Conservation (phyloP, 2,797 vertebrate species). For the Chaunax sp. region DNA sequence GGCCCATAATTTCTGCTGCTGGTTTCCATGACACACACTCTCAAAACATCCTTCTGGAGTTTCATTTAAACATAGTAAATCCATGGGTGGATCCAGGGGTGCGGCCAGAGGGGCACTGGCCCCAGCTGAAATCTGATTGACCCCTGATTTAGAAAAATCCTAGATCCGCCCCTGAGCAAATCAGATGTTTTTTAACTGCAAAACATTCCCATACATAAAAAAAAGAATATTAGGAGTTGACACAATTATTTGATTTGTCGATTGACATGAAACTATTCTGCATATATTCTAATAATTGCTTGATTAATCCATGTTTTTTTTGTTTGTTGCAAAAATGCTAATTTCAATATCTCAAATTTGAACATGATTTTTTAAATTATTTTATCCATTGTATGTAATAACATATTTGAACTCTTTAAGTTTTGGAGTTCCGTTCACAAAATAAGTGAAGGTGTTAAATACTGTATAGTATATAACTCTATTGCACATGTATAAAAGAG, state of each 20-base stretch:
- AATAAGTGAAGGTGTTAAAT: neutral
- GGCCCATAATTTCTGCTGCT: slow-evolving; percentile 22
- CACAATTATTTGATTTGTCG: too few relatives aligned
- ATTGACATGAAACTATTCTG: neutral
- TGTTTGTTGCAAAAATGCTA: too few relatives aligned
- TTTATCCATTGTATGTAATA: neutral
- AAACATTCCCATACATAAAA: neutral
- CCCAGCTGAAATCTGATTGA: too few relatives aligned
- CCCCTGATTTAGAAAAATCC: too few relatives aligned
- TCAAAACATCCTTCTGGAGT: neutral
- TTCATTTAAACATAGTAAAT: neutral
- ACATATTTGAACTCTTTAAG: neutral
- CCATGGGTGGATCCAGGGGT: too few relatives aligned
- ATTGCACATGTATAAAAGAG: neutral
- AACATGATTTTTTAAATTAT: neutral
- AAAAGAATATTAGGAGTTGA: neutral
- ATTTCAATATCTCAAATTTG: neutral
- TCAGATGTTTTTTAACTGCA: too few relatives aligned
- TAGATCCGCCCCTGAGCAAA: too few relatives aligned
- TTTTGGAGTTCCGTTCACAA: neutral
- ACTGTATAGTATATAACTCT: too few relatives aligned
- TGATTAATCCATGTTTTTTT: too few relatives aligned
- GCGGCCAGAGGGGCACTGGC: too few relatives aligned
- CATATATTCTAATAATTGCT: neutral
- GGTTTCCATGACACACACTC: neutral